Percentiles rank a stretch among this genome's conserved stretches.
phyloP scores from a whole-genome alignment of 1,140 invertebrate genomes.

The Choristoneura fumiferana region DNA sequence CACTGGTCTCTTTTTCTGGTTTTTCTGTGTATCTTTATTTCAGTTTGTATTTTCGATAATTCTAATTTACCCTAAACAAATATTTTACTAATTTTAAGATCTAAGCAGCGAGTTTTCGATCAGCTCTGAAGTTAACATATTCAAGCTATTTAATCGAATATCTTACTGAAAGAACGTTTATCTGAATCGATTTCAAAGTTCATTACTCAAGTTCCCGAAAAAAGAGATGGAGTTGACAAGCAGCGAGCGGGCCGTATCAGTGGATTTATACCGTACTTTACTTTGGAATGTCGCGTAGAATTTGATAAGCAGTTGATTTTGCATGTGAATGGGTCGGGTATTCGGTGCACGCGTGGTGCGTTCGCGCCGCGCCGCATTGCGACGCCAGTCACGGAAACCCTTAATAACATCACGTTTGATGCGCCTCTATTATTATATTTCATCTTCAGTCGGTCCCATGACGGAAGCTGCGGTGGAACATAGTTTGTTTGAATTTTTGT shows the following conservation, averaged over 20 bases:
- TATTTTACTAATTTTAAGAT: no score
- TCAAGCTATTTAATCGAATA: no score
- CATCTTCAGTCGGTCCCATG: constrained; percentile 69
- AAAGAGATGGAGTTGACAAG: constrained; percentile 23
- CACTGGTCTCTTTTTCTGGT: no score
- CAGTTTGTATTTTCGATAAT: no score
- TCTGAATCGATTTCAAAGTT: constrained; percentile 11
- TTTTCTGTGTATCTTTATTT: no score
- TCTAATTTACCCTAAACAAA: no score
- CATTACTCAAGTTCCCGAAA: constrained; percentile 19
- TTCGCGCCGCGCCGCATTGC: constrained; percentile 51
- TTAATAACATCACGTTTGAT: constrained; percentile 78
- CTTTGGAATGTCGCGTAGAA: constrained; percentile 38
- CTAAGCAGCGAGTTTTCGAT: no score
- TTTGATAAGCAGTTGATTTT: constrained; percentile 59
- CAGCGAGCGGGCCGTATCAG: constrained; percentile 25
- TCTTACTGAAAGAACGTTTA: constrained; percentile 9
- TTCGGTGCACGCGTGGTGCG: constrained; percentile 60
- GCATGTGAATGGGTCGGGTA: constrained; percentile 62
- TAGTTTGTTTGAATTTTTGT: constrained; percentile 8
- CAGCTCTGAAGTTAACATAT: no score
- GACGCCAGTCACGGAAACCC: constrained; percentile 65
- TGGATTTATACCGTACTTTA: constrained; percentile 35
- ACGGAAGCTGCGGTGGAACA: constrained; percentile 50
- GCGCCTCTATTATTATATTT: constrained; percentile 77